Conservation (phyloP, 2,797 vertebrate species). For the Sebastes flavidus region DNA sequence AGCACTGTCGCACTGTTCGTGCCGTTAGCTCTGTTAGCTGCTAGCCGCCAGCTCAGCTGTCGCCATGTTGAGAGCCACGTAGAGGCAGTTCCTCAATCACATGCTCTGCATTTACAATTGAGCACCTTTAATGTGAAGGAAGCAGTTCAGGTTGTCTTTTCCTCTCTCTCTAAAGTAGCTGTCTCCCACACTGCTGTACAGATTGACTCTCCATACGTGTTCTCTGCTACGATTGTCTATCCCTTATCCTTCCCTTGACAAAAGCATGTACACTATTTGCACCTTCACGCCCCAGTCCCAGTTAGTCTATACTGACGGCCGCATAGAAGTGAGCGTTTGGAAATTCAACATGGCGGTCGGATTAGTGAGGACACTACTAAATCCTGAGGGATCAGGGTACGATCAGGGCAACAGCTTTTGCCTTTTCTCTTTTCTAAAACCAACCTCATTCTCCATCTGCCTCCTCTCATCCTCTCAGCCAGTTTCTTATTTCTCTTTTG, state of each 20-base stretch:
- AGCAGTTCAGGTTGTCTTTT: background rate
- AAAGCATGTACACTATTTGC: background rate
- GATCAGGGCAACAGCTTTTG: conserved; percentile 7
- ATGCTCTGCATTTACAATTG: no score
- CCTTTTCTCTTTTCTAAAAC: conserved; percentile 4
- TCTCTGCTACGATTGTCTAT: background rate
- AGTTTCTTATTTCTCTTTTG: background rate
- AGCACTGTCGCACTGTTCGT: no score
- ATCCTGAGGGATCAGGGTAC: conserved; percentile 1
- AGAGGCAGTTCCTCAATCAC: no score
- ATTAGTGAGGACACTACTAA: conserved; percentile 26
- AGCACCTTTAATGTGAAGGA: no score
- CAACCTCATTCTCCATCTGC: conserved; percentile 2
- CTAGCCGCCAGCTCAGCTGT: no score
- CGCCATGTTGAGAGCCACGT: no score
- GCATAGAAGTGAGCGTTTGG: background rate
- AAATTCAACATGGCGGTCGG: conserved; percentile 5
- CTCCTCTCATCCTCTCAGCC: conserved; percentile 7
- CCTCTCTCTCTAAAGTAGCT: background rate
- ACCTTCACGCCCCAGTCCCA: background rate
- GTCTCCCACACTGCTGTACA: background rate
- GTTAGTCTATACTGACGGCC: background rate
- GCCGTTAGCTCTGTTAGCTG: no score
- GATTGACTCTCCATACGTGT: background rate
- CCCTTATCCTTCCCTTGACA: background rate